Conservation (phyloP, 2,888 invertebrate species). For the Dyspetes luteomarginatus region DNA sequence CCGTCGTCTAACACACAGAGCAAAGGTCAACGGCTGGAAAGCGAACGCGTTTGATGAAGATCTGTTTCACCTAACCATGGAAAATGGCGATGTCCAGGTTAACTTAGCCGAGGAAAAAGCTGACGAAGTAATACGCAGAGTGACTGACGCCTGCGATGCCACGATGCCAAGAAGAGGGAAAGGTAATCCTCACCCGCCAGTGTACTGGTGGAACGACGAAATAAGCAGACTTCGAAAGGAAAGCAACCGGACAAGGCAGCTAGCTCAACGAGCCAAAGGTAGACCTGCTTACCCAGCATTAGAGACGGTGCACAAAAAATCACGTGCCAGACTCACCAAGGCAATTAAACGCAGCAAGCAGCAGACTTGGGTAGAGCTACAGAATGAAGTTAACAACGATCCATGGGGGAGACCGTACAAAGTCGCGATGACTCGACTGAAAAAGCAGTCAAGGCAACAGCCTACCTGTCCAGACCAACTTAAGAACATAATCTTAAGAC, state of each 20-base stretch:
- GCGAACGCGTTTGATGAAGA: too few relatives aligned
- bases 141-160: too few relatives aligned
- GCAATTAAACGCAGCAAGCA: constrained; percentile 27
- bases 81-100: too few relatives aligned
- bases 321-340: constrained; percentile 8
- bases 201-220: constrained; percentile 56
- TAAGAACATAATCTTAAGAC: constrained; percentile 51
- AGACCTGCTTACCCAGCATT: constrained; percentile 15
- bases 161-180: too few relatives aligned
- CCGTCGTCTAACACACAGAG: too few relatives aligned
- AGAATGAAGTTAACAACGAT: constrained; percentile 48
- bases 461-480: constrained; percentile 58
- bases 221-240: constrained; percentile 40
- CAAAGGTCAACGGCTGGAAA: too few relatives aligned
- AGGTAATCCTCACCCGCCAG: too few relatives aligned
- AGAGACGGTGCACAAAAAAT: constrained; percentile 36
- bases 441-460: constrained; percentile 34
- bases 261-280: constrained; percentile 11
- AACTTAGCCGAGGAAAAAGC: too few relatives aligned
- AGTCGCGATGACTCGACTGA: constrained; percentile 54
- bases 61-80: too few relatives aligned
- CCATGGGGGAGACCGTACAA: constrained; percentile 55
- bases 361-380: constrained; percentile 30
- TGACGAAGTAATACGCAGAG: too few relatives aligned
- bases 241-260: constrained; percentile 17